Evolutionary conservation across 1,140 invertebrate species (phyloP).

Genomic region (Anthonomus grandis): DNA sequence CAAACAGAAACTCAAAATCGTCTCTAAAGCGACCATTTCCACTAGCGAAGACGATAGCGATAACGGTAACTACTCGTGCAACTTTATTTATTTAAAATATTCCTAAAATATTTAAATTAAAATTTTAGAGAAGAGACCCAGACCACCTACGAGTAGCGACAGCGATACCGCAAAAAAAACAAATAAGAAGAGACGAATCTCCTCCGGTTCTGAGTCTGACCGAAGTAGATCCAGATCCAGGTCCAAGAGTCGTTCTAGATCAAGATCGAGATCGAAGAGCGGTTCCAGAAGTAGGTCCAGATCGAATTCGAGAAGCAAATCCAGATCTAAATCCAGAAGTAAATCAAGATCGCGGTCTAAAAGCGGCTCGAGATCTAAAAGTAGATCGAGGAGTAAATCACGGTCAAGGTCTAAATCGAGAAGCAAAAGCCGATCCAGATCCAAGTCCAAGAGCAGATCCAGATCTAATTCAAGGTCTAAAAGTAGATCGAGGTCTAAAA

Average conservation of each 20-base stretch:
- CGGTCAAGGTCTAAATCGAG: slow-evolving; percentile 32
- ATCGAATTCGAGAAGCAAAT: slow-evolving; percentile 27
- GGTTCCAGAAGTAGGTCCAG: slow-evolving; percentile 26
- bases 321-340: slow-evolving; percentile 35
- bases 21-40: slow-evolving; percentile 94
- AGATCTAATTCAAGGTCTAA: slow-evolving; percentile 44
- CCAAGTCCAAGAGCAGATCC: slow-evolving; percentile 31
- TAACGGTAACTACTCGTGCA: too few relatives aligned
- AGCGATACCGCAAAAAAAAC: slow-evolving; percentile 55
- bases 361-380: slow-evolving; percentile 44
- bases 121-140: slow-evolving; percentile 49
- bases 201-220: slow-evolving; percentile 50
- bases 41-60: slow-evolving; percentile 75
- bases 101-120: neutral
- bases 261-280: slow-evolving; percentile 41
- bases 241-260: slow-evolving; percentile 5
- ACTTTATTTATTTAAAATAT: neutral
- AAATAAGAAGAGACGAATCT: slow-evolving; percentile 48
- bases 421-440: slow-evolving; percentile 41
- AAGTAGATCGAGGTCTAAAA: slow-evolving; percentile 38
- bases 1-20: slow-evolving; percentile 83
- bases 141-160: slow-evolving; percentile 59
- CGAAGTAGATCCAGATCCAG: slow-evolving; percentile 37
- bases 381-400: slow-evolving; percentile 28
- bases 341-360: slow-evolving; percentile 36